Evolutionary conservation across 2,797 vertebrate species (phyloP).

Genomic region (Danio choprae): DNA sequence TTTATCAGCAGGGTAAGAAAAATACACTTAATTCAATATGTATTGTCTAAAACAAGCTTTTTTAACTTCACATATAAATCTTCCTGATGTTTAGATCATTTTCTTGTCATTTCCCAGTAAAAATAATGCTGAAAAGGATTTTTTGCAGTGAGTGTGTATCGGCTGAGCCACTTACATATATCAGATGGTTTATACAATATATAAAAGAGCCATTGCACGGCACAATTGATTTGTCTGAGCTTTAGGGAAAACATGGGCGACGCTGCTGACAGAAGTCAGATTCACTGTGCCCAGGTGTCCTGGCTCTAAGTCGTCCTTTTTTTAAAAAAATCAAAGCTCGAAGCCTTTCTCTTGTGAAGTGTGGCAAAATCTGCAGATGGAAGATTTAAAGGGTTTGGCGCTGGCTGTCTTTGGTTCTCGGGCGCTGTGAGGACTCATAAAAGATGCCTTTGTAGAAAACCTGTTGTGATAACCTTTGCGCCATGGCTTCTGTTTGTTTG

Average conservation of each 20-base stretch:
- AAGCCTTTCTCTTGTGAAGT: slow-evolving; percentile 49
- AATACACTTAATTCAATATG: neutral
- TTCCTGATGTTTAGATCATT: neutral
- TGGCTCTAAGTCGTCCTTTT: slow-evolving; percentile 38
- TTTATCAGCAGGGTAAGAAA: neutral
- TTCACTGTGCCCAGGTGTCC: slow-evolving; percentile 40
- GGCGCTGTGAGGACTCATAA: slow-evolving; percentile 8
- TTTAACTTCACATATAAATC: neutral
- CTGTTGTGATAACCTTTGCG: slow-evolving; percentile 39
- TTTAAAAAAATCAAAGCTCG: slow-evolving; percentile 52
- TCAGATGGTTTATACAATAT: slow-evolving; percentile 29
- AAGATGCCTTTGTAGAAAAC: neutral
- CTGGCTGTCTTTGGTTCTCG: slow-evolving; percentile 20
- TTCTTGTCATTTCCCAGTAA: neutral
- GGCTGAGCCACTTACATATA: slow-evolving; percentile 35
- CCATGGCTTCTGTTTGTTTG: slow-evolving; percentile 32
- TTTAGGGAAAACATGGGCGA: slow-evolving; percentile 28
- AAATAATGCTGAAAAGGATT: neutral
- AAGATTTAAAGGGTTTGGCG: slow-evolving; percentile 49
- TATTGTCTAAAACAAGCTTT: neutral
- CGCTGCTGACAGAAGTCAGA: slow-evolving; percentile 33
- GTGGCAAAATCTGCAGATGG: slow-evolving; percentile 27
- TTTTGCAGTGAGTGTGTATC: neutral
- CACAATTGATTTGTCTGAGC: slow-evolving; percentile 53
- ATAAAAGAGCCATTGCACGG: slow-evolving; percentile 42